Conservation (phyloP, 2,797 vertebrate genomes). For the Moxostoma hubbsi region DNA sequence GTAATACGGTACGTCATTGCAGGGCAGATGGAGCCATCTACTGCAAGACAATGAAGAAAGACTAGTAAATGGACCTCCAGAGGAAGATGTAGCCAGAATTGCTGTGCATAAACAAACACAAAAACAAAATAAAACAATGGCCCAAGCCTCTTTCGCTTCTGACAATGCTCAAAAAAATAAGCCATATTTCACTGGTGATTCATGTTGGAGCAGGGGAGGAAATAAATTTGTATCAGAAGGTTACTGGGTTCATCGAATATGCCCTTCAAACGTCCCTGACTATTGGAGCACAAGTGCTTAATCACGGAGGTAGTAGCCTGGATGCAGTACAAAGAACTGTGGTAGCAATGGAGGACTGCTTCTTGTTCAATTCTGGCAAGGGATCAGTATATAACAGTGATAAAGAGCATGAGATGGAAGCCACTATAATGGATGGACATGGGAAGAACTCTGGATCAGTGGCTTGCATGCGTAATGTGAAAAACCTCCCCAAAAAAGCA, state of each 20-base stretch:
- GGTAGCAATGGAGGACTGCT: constrained; percentile 80
- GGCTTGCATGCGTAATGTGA: constrained; percentile 73
- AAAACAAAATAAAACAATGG: constrained; percentile 36
- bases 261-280: constrained; percentile 76
- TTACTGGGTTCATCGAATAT: constrained; percentile 75
- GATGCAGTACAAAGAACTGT: constrained; percentile 81
- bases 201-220: constrained; percentile 81
- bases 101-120: constrained; percentile 5
- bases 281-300: constrained; percentile 73
- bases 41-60: constrained; percentile 63
- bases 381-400: constrained; percentile 81
- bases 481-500: constrained; percentile 73
- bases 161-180: constrained; percentile 43
- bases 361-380: constrained; percentile 83
- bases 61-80: constrained; percentile 53
- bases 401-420: constrained; percentile 80
- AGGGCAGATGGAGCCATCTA: constrained; percentile 77
- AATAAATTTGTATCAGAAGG: constrained; percentile 72
- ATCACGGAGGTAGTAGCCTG: constrained; percentile 72
- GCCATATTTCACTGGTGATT: constrained; percentile 74
- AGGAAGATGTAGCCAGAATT: constrained; percentile 30
- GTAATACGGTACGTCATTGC: constrained; percentile 77
- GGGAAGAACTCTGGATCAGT: constrained; percentile 75
- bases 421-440: constrained; percentile 77
- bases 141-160: neutral